Evolutionary conservation across 2,113 vertebrate species (phyloP).

Genomic region (Colaptes auratus): DNA sequence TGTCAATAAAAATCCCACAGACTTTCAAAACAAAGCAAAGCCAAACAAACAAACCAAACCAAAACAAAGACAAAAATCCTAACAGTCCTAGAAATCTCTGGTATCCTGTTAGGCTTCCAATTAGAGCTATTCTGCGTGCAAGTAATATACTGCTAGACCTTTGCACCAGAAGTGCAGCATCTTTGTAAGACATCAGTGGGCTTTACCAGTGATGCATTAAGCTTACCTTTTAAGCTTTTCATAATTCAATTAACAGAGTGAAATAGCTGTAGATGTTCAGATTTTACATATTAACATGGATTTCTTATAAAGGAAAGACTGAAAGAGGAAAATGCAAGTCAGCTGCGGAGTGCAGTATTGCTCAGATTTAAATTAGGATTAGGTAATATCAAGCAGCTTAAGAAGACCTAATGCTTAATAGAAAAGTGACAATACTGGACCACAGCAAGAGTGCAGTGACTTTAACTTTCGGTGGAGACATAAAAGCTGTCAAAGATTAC

Average conservation of each 20-base stretch:
- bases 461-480: background rate
- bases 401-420: background rate
- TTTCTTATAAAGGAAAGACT: conserved; percentile 38
- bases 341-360: background rate
- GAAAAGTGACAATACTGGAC: background rate
- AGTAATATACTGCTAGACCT: background rate
- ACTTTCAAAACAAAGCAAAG: background rate
- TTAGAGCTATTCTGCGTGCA: background rate
- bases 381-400: background rate
- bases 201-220: conserved; percentile 2
- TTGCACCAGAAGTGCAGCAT: background rate
- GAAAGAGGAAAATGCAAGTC: background rate
- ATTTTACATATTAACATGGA: conserved; percentile 25
- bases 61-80: too few relatives aligned
- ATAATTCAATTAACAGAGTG: conserved; percentile 27
- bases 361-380: background rate
- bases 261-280: background rate
- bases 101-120: conserved; percentile 20
- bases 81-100: background rate
- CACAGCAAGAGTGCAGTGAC: background rate
- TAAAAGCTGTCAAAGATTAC: background rate
- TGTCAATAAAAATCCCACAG: conserved; percentile 18
- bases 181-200: conserved; percentile 16
- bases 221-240: conserved; percentile 2
- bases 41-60: too few relatives aligned